A percentile compares a stretch with the other conserved stretches of the same genome.
These are phyloP conservation scores for Hipposideros armiger DNA, from an alignment of 2,113 vertebrate species.

Conservation along the genomic window DNA sequence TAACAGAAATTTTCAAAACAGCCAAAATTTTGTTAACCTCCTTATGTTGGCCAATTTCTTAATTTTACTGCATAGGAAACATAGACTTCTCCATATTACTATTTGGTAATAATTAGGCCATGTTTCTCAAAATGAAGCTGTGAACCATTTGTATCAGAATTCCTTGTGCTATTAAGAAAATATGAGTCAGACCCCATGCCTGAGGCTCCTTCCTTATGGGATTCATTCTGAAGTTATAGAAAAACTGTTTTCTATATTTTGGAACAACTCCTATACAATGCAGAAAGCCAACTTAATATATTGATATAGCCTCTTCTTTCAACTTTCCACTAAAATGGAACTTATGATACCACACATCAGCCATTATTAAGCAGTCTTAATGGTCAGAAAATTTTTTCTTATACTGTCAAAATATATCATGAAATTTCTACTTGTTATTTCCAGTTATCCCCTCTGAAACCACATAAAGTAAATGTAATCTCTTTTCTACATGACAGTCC, in stretches of 20 bases:
- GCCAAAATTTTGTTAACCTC: not conserved
- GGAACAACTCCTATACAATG: not conserved
- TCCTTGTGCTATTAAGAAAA: not conserved
- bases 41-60: not conserved
- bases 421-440: not conserved
- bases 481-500: not conserved
- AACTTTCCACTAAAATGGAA: slow-evolving; percentile 2
- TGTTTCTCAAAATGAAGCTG: not conserved
- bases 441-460: not conserved
- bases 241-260: not conserved
- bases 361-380: not conserved
- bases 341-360: not conserved
- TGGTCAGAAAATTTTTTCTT: slow-evolving; percentile 7
- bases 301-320: not conserved
- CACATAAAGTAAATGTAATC: not conserved
- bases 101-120: slow-evolving; percentile 6
- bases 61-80: slow-evolving; percentile 29
- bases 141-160: not conserved
- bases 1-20: not conserved
- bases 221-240: not conserved
- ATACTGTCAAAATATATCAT: not conserved
- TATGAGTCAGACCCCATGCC: not conserved
- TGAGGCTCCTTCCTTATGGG: not conserved
- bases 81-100: not conserved
- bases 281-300: not conserved